Evolutionary conservation across 2,888 invertebrate species (phyloP).

Genomic region (Macrophya alboannulata): DNA sequence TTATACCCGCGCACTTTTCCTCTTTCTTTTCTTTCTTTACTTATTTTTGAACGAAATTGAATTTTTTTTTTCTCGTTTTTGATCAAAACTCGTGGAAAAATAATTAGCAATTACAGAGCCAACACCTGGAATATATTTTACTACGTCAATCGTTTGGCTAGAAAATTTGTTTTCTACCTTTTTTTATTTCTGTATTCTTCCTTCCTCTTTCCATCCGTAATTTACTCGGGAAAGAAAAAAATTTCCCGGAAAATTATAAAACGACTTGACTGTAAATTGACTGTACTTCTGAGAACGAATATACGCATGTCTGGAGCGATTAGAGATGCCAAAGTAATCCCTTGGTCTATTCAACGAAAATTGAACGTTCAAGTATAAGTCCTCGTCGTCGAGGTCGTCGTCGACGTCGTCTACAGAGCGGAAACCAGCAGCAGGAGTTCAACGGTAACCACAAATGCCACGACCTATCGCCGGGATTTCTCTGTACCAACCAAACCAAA

Average conservation of each 20-base stretch:
- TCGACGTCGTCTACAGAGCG: slow-evolving; percentile 12
- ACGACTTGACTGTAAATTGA: no score
- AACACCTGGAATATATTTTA: background rate
- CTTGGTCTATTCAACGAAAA: slow-evolving; percentile 11
- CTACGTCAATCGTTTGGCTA: background rate
- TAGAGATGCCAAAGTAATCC: background rate
- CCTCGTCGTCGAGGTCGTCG: background rate
- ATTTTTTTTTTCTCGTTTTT: background rate
- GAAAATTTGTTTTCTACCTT: background rate
- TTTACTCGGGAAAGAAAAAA: no score
- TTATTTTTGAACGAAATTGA: background rate
- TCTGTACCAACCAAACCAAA: background rate
- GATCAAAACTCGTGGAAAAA: background rate
- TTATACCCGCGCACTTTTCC: background rate
- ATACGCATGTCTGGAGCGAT: no score
- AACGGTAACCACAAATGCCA: slow-evolving; percentile 37
- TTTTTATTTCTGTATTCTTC: background rate
- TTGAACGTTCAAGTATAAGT: slow-evolving; percentile 31
- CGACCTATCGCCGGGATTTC: slow-evolving; percentile 32
- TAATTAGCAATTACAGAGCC: background rate
- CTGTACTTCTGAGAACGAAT: no score
- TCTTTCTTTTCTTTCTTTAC: background rate
- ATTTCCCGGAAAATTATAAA: background rate
- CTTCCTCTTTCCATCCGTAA: no score
- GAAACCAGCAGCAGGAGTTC: background rate